Evolutionary conservation across 1,140 invertebrate genomes (phyloP), one percentile per base, ranked within the genome.

Genomic region (Caerostris extrusa): DNA sequence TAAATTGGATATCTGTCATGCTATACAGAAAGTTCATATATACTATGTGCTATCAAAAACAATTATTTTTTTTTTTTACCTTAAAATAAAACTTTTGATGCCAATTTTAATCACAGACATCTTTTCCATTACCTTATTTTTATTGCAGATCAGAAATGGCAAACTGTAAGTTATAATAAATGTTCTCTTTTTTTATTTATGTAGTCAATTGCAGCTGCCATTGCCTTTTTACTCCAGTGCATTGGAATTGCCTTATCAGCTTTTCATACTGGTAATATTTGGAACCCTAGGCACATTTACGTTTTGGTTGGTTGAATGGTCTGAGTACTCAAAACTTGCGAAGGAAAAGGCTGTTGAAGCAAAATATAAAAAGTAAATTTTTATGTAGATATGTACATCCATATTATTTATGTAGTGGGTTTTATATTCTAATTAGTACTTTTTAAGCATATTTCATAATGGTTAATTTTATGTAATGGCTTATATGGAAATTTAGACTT

Each of bases 151-250:
- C 34, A 34, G 34, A 34, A 34, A 34, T 34, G 34, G 34, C 34
- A 34, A 34, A 34, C 34, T 34, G 34, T 34, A 53, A 77, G 6
- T 0, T 77, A 77, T 34, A 71, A n/a, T 8, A 10, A 34, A 4
- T 10, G 8, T 50, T 10, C 69, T 50, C 7, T 50, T 53, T 10
- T 53, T 77, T 1, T 7, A 19, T 69, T 69, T 19, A 34, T 97
- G 90, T 97, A 99, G 97, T 99, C 98, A 0, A 96, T 99, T 53
- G 98, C 98, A 10, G 98, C 98, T 4, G 98, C 98, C 0, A 96
- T 97, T 7, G 98, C 97, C 89, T 99, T 99, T 98, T 95, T 99
- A 99, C 96, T 98, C 98, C 89, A 97, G 97, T 7, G 96, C 97
- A 57, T 95, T 98, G 3, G 96, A 97, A 1, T 96, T 99, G 3